Base-by-base conservation (phyloP, 2,113 vertebrate genomes). In the Arvicanthis niloticus region DNA sequence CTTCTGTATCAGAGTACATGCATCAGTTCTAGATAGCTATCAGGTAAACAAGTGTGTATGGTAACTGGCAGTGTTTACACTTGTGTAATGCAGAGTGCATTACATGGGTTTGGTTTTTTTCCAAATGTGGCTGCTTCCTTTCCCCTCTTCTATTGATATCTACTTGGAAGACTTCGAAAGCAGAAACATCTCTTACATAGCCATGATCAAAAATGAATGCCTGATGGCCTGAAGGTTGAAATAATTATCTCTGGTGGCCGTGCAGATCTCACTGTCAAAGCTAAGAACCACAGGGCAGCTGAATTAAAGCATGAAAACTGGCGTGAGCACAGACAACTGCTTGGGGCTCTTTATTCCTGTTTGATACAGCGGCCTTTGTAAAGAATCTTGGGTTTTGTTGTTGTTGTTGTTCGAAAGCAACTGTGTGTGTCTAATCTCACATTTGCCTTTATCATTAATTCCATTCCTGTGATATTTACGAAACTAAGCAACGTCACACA, bases 321-420 rank as follows among this genome's bases (percentile, higher is more conserved):
- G 99, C 99, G 99, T 98, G 98, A 99, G 99, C 99, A 98, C 99
- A 99, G 99, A 99, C 98, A 98, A 99, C 99, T 98, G 99, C 99
- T 99, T 98, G 98, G 99, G 99, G 99, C 99, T 99, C 98, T 99
- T 98, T 98, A 99, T 98, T 98, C 98, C 98, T 99, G 99, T 99
- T 99, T 99, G 99, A 99, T 99, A 99, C 98, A 97, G 97, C 98
- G 88, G 86, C 97, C 98, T 99, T 99, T 99, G 99, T 99, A 99
- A 98, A 97, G 99, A 99, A 98, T 98, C 98, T 98, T 98, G 98
- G 98, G 98, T 98, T 98, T 40, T 40, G 98, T 72, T 72, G 11
- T 72, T 72, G 16, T 70, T 70, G 34, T 98, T 97, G 98, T 98
- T 99, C 91, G 98, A 98, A 99, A 99, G 98, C 98, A 98, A 98